Percentiles rank a stretch among this genome's conserved stretches.
Evolutionary conservation across 1,140 invertebrate species (phyloP).

Genomic region (Campoletis sonorensis): DNA sequence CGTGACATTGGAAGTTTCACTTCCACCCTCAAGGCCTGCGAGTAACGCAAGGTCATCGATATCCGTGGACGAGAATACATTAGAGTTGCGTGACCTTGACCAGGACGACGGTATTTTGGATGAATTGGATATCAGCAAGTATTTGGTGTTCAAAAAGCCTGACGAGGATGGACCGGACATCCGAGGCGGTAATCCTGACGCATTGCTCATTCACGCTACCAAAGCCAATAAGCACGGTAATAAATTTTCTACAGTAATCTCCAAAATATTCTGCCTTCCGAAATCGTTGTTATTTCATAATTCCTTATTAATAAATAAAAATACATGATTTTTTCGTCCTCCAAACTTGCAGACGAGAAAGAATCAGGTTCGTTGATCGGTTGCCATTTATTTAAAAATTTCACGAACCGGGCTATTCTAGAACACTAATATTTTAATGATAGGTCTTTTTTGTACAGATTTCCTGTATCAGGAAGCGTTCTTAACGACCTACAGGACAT

Average conservation of each 20-base stretch:
- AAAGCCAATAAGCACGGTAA: slow-evolving; percentile 92
- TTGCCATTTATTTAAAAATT: slow-evolving; percentile 16
- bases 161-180: slow-evolving; percentile 92
- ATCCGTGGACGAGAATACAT: slow-evolving; percentile 70
- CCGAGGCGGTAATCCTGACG: slow-evolving; percentile 92
- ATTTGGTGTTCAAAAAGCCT: slow-evolving; percentile 86
- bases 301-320: slow-evolving; percentile 32
- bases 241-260: slow-evolving; percentile 47
- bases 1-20: slow-evolving; percentile 61
- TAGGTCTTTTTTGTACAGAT: slow-evolving; percentile 79
- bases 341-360: slow-evolving; percentile 74
- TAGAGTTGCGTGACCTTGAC: slow-evolving; percentile 72
- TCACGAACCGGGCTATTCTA: not conserved
- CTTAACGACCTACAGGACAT: slow-evolving; percentile 96
- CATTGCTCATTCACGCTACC: slow-evolving; percentile 94
- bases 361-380: slow-evolving; percentile 75
- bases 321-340: slow-evolving; percentile 56
- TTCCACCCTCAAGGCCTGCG: slow-evolving; percentile 65
- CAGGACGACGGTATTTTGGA: slow-evolving; percentile 80
- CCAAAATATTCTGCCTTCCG: not conserved
- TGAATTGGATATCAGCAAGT: slow-evolving; percentile 87
- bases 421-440: slow-evolving; percentile 45
- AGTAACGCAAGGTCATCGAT: slow-evolving; percentile 70
- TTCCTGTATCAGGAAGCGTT: slow-evolving; percentile 98
- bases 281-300: slow-evolving; percentile 19